Conservation (phyloP, 1,140 invertebrate genomes). For the Papilio glaucus region DNA sequence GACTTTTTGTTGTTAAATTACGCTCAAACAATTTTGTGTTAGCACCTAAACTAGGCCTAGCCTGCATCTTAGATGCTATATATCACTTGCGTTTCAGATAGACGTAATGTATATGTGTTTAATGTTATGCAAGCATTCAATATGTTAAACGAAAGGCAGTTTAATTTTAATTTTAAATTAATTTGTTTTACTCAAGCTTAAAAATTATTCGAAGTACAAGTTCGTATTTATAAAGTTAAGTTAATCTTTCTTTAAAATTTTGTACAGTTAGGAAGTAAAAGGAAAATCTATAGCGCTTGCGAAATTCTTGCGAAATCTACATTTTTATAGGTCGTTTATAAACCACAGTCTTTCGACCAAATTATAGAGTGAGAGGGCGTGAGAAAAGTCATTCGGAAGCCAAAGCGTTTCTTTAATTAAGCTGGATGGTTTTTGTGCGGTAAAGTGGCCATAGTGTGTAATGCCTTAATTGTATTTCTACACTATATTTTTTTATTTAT, state of each 20-base stretch:
- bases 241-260: neutral
- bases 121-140: too few species aligned
- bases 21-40: too few species aligned
- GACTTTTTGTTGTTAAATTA: too few species aligned
- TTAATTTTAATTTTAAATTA: too few species aligned
- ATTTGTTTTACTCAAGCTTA: too few species aligned
- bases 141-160: too few species aligned
- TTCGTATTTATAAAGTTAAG: neutral
- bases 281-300: slow-evolving; percentile 45
- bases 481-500: neutral
- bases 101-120: too few species aligned
- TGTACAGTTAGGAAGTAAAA: slow-evolving; percentile 13
- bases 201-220: neutral
- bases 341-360: slow-evolving; percentile 57
- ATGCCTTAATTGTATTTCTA: slow-evolving; percentile 39
- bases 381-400: slow-evolving; percentile 60
- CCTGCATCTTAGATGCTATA: too few species aligned
- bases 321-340: slow-evolving; percentile 64
- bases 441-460: slow-evolving; percentile 43
- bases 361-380: slow-evolving; percentile 61
- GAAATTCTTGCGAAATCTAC: slow-evolving; percentile 63
- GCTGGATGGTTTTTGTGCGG: slow-evolving; percentile 51
- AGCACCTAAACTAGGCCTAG: too few species aligned
- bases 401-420: slow-evolving; percentile 72
- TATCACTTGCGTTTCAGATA: too few species aligned